Base-by-base conservation (phyloP, 1,140 invertebrate species). In the Drosophila burlai region DNA sequence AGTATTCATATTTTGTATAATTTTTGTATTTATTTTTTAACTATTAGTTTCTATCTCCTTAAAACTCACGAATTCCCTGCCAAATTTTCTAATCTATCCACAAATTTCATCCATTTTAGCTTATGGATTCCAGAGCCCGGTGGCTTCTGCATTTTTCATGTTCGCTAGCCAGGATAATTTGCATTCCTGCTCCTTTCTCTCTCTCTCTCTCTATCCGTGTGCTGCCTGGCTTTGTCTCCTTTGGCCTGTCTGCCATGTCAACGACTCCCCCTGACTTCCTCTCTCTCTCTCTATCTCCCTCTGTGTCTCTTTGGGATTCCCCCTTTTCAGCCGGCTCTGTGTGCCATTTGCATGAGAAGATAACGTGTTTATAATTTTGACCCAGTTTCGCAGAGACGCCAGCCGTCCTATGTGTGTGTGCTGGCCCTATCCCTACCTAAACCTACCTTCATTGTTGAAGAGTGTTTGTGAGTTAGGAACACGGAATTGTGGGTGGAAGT, bases 281-380 rank as follows among this genome's bases (percentile, higher is more conserved):
- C 13, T 34, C 36, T 47, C 3, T 38, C 43, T 29, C 5, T 18
- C n/a, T 24, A 11, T 34, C 36, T 47, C 2, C 34, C 43, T 29
- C 5, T 18, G 16, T n/a, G 4, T n/a, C 34, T 36, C 52, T 58
- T 15, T 55, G 54, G 29, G 38, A 59, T 45, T 29, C 42, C 55
- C 38, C 47, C 65, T 50, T 63, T 46, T 57, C 46, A 24, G 45
- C 61, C 29, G 29, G n/a, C 38, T 40, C 62, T 38, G 74, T 81
- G 78, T 81, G 84, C 84, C 85, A 89, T 91, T 89, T 89, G 80
- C 87, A 80, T 83, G 80, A 57, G 54, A 89, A 57, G 54, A 91
- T 90, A 90, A 89, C 85, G 85, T 89, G 85, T 82, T 89, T 89
- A 89, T 89, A 89, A 89, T 89, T 89, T 89, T 89, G 85, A 89